phyloP scores from a whole-genome alignment of 2,113 vertebrate genomes.

The Embiotoca jacksoni region DNA sequence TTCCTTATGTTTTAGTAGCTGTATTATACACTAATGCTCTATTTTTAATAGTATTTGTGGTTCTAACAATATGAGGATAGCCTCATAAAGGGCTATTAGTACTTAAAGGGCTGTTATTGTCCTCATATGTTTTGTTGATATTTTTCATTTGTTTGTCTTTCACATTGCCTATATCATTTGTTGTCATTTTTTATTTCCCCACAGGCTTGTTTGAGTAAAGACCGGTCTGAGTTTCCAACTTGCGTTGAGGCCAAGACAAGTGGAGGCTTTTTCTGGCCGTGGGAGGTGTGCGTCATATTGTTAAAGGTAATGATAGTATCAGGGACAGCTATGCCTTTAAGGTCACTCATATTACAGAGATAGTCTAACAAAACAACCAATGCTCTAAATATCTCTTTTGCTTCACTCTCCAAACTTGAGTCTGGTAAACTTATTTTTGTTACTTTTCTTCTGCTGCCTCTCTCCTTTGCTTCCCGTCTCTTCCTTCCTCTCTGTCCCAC shows the following conservation, averaged over 20 bases:
- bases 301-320: constrained; percentile 82
- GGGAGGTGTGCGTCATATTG: constrained; percentile 79
- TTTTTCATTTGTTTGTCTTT: not conserved
- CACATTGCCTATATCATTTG: not conserved
- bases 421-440: no score
- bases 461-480: constrained; percentile 4
- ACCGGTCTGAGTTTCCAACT: constrained; percentile 74
- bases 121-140: not conserved
- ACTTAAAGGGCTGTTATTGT: not conserved
- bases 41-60: not conserved
- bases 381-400: constrained; percentile 34
- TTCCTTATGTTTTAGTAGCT: not conserved
- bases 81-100: not conserved
- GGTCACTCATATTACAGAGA: constrained; percentile 33
- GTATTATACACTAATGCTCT: not conserved
- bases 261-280: constrained; percentile 53
- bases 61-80: not conserved
- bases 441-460: not conserved
- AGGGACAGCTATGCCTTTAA: constrained; percentile 78
- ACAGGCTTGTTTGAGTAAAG: not conserved
- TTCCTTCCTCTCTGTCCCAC: constrained; percentile 8
- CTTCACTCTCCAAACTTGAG: constrained; percentile 42
- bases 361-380: not conserved
- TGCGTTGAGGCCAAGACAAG: constrained; percentile 14
- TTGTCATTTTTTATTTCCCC: not conserved